A percentile compares a stretch with the other conserved stretches of the same genome.
Evolutionary conservation across 2,797 vertebrate genomes (phyloP).

Genomic region (Acomys russatus): DNA sequence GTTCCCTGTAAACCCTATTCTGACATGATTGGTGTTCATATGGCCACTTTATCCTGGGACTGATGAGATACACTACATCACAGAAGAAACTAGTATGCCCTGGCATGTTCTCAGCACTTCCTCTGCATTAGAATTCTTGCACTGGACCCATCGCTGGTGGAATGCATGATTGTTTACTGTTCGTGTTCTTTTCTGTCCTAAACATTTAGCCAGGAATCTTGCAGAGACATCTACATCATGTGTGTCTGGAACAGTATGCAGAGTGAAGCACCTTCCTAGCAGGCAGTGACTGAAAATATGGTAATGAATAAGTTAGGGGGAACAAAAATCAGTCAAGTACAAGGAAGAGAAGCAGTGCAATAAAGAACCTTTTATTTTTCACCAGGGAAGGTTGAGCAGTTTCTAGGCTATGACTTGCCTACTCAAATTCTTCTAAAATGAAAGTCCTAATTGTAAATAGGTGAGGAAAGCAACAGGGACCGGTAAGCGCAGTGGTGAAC

Average conservation of each 20-base stretch:
- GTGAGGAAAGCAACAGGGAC: neutral
- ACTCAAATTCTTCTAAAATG: neutral
- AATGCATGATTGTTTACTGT: slow-evolving; percentile 6
- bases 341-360: neutral
- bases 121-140: slow-evolving; percentile 26
- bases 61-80: neutral
- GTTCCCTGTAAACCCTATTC: slow-evolving; percentile 3
- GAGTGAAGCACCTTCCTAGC: neutral
- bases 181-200: neutral
- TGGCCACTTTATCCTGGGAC: neutral
- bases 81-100: neutral
- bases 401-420: neutral
- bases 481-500: neutral
- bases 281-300: neutral
- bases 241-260: neutral
- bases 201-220: neutral
- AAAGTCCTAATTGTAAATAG: slow-evolving; percentile 37
- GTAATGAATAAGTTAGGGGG: neutral
- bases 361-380: neutral
- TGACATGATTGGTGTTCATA: neutral
- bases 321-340: neutral
- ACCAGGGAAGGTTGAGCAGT: neutral
- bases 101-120: neutral
- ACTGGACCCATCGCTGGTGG: neutral
- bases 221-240: neutral